Base-by-base conservation (phyloP, 1,140 invertebrate genomes). In the Lethrus apterus region DNA sequence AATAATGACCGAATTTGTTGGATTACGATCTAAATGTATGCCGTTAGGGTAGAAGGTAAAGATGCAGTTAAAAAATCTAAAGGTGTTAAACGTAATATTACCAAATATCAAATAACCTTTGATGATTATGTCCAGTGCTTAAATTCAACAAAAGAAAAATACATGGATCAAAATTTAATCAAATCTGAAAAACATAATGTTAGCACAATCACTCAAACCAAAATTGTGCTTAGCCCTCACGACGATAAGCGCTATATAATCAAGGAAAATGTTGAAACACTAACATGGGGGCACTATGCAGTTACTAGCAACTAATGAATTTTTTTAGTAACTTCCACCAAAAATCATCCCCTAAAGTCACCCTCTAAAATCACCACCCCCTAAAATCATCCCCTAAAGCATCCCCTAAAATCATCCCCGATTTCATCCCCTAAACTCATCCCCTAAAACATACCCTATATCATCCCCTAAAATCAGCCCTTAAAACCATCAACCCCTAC, bases 1-100 rank as follows among this genome's bases (percentile, higher is more conserved):
- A 7, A 1, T n/a, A 10, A 54, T 63, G 40, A 48, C 19, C 7
- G 43, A 57, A 44, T 64, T 62, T 54, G 41, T 60, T 33, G 57
- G 55, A 7, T 45, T 63, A 29, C 51, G 59, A 43, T 49, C 63
- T 15, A 75, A 74, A 60, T 68, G 54, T 72, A 71, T 48, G 45
- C 55, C 5, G 55, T 52, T 24, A 58, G 40, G 50, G 34, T 52
- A 34, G 23, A 54, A 17, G 44, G 48, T 34, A 23, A 54, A 18
- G 41, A 50, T 15, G 24, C 36, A 11, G 26, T 45, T 24, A 59
- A 55, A 48, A 57, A 57, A 47, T 35, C 48, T 11, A 63, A 64
- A 51, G 59, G 55, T 33, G 48, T 59, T 29, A 57, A 58, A 48
- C 51, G 46, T 31, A 20, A 26, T 48, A 46, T 55, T 5, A 38